These are phyloP conservation scores for Tetragonisca angustula DNA, from an alignment of 2,888 invertebrate genomes.

Conservation along the genomic window DNA sequence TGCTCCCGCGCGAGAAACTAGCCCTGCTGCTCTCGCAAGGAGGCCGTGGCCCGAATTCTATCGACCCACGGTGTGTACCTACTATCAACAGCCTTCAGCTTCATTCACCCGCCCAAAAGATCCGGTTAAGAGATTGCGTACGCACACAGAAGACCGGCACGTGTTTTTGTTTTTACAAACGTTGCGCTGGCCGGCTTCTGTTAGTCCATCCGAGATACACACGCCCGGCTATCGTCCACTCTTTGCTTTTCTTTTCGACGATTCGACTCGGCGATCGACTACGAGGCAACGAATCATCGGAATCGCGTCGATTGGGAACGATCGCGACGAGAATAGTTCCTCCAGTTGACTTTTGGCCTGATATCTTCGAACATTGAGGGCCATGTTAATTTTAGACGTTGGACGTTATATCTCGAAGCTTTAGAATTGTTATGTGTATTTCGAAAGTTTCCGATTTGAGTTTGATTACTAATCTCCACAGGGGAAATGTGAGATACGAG, in stretches of 20 bases:
- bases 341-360: too few species aligned
- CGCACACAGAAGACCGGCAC: slow-evolving; percentile 59
- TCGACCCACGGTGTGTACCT: slow-evolving; percentile 69
- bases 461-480: too few species aligned
- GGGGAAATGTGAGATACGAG: too few species aligned
- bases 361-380: too few species aligned
- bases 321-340: not conserved
- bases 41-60: slow-evolving; percentile 75
- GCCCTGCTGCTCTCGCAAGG: slow-evolving; percentile 60
- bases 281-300: not conserved
- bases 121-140: slow-evolving; percentile 70
- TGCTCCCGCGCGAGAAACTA: slow-evolving; percentile 39
- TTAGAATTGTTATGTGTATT: too few species aligned
- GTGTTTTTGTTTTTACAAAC: slow-evolving; percentile 63
- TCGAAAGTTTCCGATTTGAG: too few species aligned
- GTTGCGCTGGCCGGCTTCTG: slow-evolving; percentile 32
- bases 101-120: slow-evolving; percentile 71
- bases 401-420: too few species aligned
- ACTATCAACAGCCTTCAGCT: slow-evolving; percentile 72
- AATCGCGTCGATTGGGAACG: not conserved
- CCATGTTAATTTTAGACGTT: too few species aligned
- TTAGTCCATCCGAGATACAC: not conserved
- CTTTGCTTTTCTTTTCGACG: slow-evolving; percentile 8
- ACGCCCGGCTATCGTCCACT: not conserved
- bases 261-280: not conserved